phyloP scores from a whole-genome alignment of 2,888 invertebrate species.

The Pilophorus perplexus region DNA sequence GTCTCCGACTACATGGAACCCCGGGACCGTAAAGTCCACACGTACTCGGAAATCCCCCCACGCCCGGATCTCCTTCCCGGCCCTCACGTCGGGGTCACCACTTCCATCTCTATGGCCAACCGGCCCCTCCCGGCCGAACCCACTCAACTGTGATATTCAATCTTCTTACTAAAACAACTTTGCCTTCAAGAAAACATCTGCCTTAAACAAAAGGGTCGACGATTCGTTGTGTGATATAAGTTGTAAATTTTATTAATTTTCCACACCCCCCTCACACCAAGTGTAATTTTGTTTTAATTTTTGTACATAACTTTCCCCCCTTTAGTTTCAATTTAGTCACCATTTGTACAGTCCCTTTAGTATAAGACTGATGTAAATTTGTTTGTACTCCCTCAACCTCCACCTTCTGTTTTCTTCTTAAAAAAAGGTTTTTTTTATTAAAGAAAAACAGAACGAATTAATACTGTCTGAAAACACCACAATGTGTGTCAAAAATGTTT shows the following conservation, averaged over 20 bases:
- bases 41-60: conserved; percentile 62
- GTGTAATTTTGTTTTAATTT: not conserved
- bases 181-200: conserved; percentile 42
- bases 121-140: conserved; percentile 70
- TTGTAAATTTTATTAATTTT: conserved; percentile 20
- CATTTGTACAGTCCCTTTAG: conserved; percentile 33
- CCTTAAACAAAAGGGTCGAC: conserved; percentile 41
- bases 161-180: conserved; percentile 12
- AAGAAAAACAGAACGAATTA: conserved; percentile 44
- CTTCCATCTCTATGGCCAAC: conserved; percentile 58
- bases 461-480: conserved; percentile 45
- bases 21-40: conserved; percentile 55
- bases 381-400: conserved; percentile 25
- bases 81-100: conserved; percentile 24
- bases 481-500: conserved; percentile 46
- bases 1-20: conserved; percentile 56
- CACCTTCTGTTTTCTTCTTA: conserved; percentile 24
- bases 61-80: conserved; percentile 49
- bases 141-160: conserved; percentile 46
- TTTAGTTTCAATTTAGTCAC: not conserved
- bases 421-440: conserved; percentile 8
- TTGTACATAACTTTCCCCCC: conserved; percentile 10
- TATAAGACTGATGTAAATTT: conserved; percentile 40
- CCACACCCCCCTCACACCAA: not conserved
- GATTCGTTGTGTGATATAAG: conserved; percentile 39